Evolutionary conservation across 2,797 vertebrate species (phyloP).

Genomic region (Cheracebus regulus): DNA sequence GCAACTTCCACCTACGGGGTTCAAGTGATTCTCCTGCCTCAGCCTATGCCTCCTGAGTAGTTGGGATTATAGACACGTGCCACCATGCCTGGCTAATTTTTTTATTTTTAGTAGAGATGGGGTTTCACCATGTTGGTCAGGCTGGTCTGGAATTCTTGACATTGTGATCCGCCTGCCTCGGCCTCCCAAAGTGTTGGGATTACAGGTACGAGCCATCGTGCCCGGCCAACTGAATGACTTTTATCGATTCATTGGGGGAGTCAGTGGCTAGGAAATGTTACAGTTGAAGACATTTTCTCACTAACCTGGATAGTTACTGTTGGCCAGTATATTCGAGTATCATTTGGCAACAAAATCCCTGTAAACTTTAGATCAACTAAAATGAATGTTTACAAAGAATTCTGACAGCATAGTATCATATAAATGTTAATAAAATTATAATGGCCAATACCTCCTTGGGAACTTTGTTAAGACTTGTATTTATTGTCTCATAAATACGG

Average conservation of each 20-base stretch:
- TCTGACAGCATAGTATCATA: not conserved
- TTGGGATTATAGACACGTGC: too few relatives aligned
- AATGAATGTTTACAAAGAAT: conserved; percentile 35
- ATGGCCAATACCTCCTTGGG: not conserved
- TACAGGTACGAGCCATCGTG: too few relatives aligned
- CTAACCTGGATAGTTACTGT: not conserved
- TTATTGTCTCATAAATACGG: conserved; percentile 1
- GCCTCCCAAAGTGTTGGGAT: too few relatives aligned
- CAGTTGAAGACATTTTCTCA: not conserved
- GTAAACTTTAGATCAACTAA: not conserved
- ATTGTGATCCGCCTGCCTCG: too few relatives aligned
- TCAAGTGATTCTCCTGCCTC: too few relatives aligned
- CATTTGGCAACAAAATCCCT: not conserved
- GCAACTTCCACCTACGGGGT: too few relatives aligned
- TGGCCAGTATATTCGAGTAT: conserved; percentile 1
- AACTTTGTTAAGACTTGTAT: not conserved
- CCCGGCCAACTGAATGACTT: not conserved
- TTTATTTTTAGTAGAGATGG: too few relatives aligned
- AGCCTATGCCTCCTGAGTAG: too few relatives aligned
- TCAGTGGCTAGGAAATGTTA: not conserved
- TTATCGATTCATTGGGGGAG: not conserved
- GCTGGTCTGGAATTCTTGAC: too few relatives aligned
- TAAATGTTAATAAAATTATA: conserved; percentile 34
- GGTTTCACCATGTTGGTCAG: too few relatives aligned
- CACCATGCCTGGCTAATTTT: too few relatives aligned